Evolutionary conservation across 2,113 vertebrate species (phyloP), one percentile per base, ranked within the genome.

Genomic region (Dryoscopus gambensis): DNA sequence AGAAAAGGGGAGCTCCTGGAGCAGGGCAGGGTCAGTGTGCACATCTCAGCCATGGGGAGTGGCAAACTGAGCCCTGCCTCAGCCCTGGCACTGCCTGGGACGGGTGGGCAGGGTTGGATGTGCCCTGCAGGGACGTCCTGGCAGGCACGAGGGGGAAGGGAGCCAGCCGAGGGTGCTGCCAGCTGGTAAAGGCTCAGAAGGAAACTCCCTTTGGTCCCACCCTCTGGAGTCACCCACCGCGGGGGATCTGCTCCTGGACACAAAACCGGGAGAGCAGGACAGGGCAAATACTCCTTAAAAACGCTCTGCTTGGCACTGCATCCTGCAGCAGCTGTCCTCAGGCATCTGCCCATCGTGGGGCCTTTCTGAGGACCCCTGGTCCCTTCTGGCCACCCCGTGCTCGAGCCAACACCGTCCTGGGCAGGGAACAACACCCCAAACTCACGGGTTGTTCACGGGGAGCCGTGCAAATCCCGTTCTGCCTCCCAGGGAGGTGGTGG

Each of bases 331-430:
- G 52, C 44, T 68, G 6, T 12, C 14, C 53, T 35, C 49, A 3
- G 24, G 33, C 19, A 21, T 4, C 53, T 68, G 28, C 39, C 55
- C 19, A 10, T 7, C 60, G 4, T 0, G 4, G 18, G 31, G 56
- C 11, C 39, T 33, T 55, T 21, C 50, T 14, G 47, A 81, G 46
- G 11, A 15, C 9, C 67, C 7, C n/a, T 8, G 31, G 10, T 31
- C 49, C n/a, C 53, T 50, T 39, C 73, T 68, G 49, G 6, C 30
- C 33, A 77, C 17, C 33, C 27, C n/a, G 8, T 0, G 0, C 50
- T 62, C 0, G 0, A 62, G 53, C 28, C 60, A 65, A 13, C 23
- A 3, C 42, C 5, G 3, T 3, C 9, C 40, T 37, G n/a, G 46
- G 37, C 49, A 67, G 10, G 33, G 27, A 16, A 50, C 64, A 39